Evolutionary conservation across 2,797 vertebrate species (phyloP).

Genomic region (Loriculus beryllinus): DNA sequence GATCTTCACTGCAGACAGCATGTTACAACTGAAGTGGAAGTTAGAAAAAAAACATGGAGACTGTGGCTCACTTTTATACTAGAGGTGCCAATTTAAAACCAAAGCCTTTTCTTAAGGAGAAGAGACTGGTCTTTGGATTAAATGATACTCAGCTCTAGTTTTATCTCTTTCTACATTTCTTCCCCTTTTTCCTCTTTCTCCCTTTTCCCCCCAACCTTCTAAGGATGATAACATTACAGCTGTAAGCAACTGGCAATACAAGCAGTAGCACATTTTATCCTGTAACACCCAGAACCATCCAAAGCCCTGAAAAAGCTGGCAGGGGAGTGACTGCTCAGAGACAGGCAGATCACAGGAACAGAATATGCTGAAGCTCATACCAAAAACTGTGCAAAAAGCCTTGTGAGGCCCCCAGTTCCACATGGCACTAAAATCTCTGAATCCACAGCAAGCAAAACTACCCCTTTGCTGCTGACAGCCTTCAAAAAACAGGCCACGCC

Average conservation of each 20-base stretch:
- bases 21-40: not conserved
- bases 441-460: not conserved
- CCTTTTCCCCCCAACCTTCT: not conserved
- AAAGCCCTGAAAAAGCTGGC: not conserved
- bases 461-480: not conserved
- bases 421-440: not conserved
- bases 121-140: not conserved
- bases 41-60: not conserved
- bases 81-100: not conserved
- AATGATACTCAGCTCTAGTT: not conserved
- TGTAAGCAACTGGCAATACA: not conserved
- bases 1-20: not conserved
- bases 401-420: not conserved
- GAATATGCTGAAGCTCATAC: not conserved
- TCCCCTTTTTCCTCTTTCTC: not conserved
- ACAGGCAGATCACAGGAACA: not conserved
- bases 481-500: not conserved
- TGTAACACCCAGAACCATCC: not conserved
- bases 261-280: not conserved
- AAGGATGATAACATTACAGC: not conserved
- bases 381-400: not conserved
- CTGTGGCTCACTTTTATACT: not conserved
- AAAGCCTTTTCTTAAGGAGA: not conserved
- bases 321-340: not conserved
- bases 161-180: not conserved